phyloP scores from a whole-genome alignment of 1,140 invertebrate species.

The Coptotermes formosanus region DNA sequence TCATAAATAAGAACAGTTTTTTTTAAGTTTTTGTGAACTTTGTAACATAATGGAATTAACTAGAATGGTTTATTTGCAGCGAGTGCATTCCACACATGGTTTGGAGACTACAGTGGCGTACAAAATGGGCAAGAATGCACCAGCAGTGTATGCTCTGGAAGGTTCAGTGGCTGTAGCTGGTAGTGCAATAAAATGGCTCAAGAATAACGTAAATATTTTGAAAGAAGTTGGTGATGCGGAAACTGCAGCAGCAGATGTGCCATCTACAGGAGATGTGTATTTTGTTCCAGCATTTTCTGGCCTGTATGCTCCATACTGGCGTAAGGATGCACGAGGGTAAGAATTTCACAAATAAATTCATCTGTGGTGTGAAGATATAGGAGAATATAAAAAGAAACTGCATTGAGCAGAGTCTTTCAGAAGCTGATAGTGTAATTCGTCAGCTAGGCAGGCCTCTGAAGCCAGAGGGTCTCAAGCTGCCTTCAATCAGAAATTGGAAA shows the following conservation, averaged over 20 bases:
- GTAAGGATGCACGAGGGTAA: conserved; percentile 84
- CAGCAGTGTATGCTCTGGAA: conserved; percentile 82
- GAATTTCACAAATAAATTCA: conserved; percentile 28
- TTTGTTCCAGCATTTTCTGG: conserved; percentile 97
- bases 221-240: conserved; percentile 77
- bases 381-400: too few species aligned
- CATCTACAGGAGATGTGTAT: conserved; percentile 81
- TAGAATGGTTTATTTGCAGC: conserved; percentile 48
- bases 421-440: too few species aligned
- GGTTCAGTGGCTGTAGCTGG: conserved; percentile 93
- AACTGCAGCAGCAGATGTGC: conserved; percentile 67
- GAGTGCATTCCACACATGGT: conserved; percentile 81
- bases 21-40: too few species aligned
- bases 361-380: too few species aligned
- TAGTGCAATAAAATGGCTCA: conserved; percentile 83
- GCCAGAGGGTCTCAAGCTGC: too few species aligned
- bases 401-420: too few species aligned
- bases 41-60: background rate
- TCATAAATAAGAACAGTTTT: too few species aligned
- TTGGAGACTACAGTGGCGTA: conserved; percentile 92
- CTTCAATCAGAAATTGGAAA: too few species aligned
- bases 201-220: conserved; percentile 82
- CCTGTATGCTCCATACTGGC: conserved; percentile 93
- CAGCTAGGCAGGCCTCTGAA: too few species aligned
- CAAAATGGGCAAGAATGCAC: conserved; percentile 77